Evolutionary conservation across 1,140 invertebrate species (phyloP), one percentile per base, ranked within the genome.

Genomic region (Zaprionus africanus): DNA sequence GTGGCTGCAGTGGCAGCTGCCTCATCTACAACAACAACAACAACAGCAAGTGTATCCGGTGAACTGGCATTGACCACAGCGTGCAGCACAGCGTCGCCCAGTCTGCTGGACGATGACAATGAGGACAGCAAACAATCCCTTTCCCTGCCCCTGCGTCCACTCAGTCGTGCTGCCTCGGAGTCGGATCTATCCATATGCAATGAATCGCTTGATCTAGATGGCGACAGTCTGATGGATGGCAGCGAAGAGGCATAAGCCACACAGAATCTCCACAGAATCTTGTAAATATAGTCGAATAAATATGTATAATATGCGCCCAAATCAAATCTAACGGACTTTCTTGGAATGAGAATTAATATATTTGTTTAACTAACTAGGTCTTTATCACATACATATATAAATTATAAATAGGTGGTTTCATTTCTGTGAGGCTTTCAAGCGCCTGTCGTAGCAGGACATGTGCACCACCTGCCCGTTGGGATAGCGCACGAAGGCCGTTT

Each of bases 401-500:
- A 46, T 31, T 53, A 41, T 43, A 41, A 53, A 38, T 38, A 67
- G 9, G 22, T 6, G 1, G 15, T 49, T 19, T 72, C 74, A 85
- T 65, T 73, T 71, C 22, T 90, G 69, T 19, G 59, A 49, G 1
- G 78, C 66, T 15, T 58, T 61, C 24, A 72, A 28, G 1, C 57
- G 75, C 28, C 69, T 68, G 19, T 94, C 93, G 71, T 94, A 94
- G 91, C 98, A 99, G 1, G 96, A 97, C 92, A 97, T 98, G 93
- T 99, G 98, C 5, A 99, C 97, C 36, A 98, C 96, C 80, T 98
- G 96, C 4, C 97, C 98, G 93, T 97, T 97, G 2, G 98, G 97
- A 93, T 97, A 98, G 34, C 97, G 94, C 5, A 97, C 97, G 93
- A 99, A 98, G 31, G 98, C 97, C 93, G 97, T 98, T 93, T 97